Evolutionary conservation across 2,113 vertebrate genomes (phyloP), one percentile per base, ranked within the genome.

Genomic region (Gobiocypris rarus): DNA sequence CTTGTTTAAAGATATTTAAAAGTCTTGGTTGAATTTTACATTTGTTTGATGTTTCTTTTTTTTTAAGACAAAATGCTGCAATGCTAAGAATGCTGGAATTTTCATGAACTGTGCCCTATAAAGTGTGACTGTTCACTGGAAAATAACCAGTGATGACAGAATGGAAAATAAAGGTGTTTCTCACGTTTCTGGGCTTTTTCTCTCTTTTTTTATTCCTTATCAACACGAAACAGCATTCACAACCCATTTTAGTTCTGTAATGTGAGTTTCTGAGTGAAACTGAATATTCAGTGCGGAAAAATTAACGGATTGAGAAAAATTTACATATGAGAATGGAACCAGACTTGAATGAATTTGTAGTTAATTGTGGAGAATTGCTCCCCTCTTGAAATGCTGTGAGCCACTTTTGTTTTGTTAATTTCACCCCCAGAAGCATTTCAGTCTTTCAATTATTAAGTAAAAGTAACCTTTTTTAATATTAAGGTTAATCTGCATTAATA

Each of bases 71-170:
- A 73, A 63, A 83, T 71, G 71, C 50, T 85, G 77, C 69, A 50
- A 79, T 75, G 65, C 75, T 81, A 82, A 89, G 87, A 87, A 91
- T 88, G 86, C 84, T 91, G 77, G 82, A 88, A 70, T 85, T 78
- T 90, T 91, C 86, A 87, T 83, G 76, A 88, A 85, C 56, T 87
- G 54, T 86, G 92, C 61, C 75, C 70, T 84, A 24, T 59, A 80
- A 89, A 61, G 63, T 83, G 74, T 82, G 9, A 79, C 75, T 50
- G 34, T 80, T 88, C 41, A 67, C 81, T 45, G 24, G 77, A 14
- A 82, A 48, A 86, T 85, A 84, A 83, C 56, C 83, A 88, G 54
- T 48, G 50, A 83, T 48, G 67, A 73, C 24, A 67, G 69, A 56
- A 63, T 83, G 71, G 22, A 83, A 78, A 82, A 80, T 73, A 80